Evolutionary conservation across 2,113 vertebrate species (phyloP).

Genomic region (Campylomormyrus tamandua): DNA sequence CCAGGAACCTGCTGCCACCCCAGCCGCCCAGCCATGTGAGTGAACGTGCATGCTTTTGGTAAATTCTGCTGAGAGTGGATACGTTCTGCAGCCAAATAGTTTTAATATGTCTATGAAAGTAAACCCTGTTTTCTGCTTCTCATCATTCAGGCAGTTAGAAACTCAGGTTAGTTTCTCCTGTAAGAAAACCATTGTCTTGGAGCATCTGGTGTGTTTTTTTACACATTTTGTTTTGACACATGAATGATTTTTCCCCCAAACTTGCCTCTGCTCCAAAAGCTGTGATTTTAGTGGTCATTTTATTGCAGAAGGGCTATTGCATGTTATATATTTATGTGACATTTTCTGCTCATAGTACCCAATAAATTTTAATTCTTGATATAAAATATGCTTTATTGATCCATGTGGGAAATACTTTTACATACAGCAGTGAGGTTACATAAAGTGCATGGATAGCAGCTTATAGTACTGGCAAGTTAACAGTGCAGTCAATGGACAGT

Average conservation of each 20-base stretch:
- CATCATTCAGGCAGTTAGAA: not conserved
- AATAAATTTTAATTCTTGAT: not conserved
- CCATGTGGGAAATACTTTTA: not conserved
- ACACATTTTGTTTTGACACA: not conserved
- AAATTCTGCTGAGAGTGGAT: not conserved
- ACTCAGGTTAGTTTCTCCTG: not conserved
- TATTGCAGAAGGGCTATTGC: not conserved
- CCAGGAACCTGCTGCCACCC: constrained; percentile 41
- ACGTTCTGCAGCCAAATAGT: not conserved
- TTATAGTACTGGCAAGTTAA: not conserved
- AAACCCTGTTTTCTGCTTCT: not conserved
- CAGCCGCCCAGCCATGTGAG: constrained; percentile 57
- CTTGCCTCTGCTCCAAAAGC: not conserved
- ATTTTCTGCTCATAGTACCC: not conserved
- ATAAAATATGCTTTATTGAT: not conserved
- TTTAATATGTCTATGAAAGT: not conserved
- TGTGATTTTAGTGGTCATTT: not conserved
- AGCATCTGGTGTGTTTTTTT: not conserved
- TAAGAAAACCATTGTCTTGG: not conserved
- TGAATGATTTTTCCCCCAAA: not conserved
- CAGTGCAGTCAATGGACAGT: not conserved
- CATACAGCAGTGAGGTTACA: not conserved
- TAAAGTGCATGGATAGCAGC: not conserved
- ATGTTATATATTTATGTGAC: not conserved
- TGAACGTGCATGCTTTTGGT: not conserved